These are phyloP conservation scores for Ceratitis capitata DNA, from an alignment of 1,140 invertebrate genomes.

Conservation along the genomic window DNA sequence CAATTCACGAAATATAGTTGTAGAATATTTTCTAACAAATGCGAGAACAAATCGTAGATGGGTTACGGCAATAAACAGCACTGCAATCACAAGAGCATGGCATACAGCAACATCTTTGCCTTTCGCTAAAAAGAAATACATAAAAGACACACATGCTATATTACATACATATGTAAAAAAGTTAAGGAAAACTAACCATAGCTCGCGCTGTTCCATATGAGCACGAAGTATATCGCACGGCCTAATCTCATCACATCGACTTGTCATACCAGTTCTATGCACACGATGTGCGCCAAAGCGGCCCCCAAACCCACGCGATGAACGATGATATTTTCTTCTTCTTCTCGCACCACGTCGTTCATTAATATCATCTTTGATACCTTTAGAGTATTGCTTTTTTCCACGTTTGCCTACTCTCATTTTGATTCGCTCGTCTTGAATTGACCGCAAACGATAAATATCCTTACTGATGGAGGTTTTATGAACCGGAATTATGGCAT, in stretches of 20 bases:
- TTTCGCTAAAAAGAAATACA: constrained; percentile 2
- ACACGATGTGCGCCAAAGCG: not conserved
- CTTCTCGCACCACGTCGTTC: not conserved
- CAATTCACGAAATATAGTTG: not conserved
- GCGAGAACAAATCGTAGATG: not conserved
- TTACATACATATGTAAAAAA: not conserved
- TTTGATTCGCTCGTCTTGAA: not conserved
- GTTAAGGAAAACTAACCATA: not conserved
- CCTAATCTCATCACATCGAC: not conserved
- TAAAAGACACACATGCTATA: no score
- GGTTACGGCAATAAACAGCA: not conserved
- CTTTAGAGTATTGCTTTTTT: not conserved
- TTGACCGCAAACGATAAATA: not conserved
- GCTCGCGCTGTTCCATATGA: constrained; percentile 37
- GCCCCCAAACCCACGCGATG: not conserved
- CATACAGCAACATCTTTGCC: not conserved
- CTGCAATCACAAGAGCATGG: not conserved
- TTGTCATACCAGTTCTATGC: not conserved
- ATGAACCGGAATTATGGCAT: not conserved
- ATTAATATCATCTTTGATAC: not conserved
- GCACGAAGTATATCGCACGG: constrained; percentile 31
- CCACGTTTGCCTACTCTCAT: not conserved
- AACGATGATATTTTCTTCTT: not conserved
- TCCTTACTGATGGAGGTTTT: not conserved
- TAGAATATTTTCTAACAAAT: not conserved